A percentile compares a stretch with the other conserved stretches of the same genome.
Conservation (phyloP, 2,888 invertebrate species). For the Diaperis boleti region DNA sequence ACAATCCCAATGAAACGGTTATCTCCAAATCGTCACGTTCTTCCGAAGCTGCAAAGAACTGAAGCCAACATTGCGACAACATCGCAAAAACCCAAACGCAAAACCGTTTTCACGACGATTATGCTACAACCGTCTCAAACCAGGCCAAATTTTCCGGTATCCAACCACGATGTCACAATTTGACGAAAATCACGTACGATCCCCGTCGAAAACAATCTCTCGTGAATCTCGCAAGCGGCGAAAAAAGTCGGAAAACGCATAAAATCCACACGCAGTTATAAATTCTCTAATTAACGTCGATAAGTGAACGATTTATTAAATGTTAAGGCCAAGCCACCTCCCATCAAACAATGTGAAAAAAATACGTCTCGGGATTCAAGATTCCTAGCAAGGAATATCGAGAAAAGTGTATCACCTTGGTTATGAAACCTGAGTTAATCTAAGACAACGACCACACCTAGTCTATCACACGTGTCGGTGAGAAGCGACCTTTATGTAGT, state of each 20-base stretch:
- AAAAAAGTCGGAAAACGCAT: constrained; percentile 1
- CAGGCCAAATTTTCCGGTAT: constrained; percentile 34
- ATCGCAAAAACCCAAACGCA: background rate
- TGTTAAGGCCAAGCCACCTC: constrained; percentile 58
- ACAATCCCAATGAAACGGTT: too few relatives aligned
- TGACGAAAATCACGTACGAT: constrained; percentile 30
- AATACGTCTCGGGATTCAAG: constrained; percentile 50
- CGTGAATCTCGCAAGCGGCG: constrained; percentile 14
- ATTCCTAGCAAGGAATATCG: constrained; percentile 47
- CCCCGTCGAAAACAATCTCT: constrained; percentile 14
- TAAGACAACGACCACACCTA: constrained; percentile 40
- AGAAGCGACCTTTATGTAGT: constrained; percentile 23
- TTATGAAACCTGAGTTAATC: constrained; percentile 32
- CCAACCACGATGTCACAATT: constrained; percentile 36
- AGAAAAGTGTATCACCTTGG: constrained; percentile 45
- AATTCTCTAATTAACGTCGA: constrained; percentile 36
- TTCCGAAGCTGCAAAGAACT: too few relatives aligned
- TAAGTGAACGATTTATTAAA: constrained; percentile 56
- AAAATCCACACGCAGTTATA: constrained; percentile 17
- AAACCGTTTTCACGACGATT: background rate
- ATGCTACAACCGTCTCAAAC: constrained; percentile 14
- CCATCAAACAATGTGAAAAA: constrained; percentile 49
- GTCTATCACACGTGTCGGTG: constrained; percentile 27
- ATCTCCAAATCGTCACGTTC: too few relatives aligned
- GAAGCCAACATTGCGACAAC: too few relatives aligned